phyloP scores from a whole-genome alignment of 2,888 invertebrate genomes.

The Stenodera caucasica region DNA sequence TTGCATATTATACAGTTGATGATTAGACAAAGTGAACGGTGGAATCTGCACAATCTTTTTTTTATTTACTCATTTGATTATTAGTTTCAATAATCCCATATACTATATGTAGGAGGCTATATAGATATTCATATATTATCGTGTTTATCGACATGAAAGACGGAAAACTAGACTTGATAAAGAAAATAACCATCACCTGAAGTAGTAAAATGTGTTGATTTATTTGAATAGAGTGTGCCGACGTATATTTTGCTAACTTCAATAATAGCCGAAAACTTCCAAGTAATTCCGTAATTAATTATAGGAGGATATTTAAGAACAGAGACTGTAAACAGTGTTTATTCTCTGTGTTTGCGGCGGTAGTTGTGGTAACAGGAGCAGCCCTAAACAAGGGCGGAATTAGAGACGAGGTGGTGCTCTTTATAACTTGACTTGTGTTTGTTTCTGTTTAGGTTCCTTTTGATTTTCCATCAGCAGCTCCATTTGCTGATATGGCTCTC shows the following conservation, averaged over 20 bases:
- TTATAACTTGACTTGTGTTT: constrained; percentile 52
- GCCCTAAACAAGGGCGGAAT: constrained; percentile 9
- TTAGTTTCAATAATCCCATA: background rate
- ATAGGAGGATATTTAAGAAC: constrained; percentile 47
- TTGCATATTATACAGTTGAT: background rate
- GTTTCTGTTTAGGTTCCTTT: constrained; percentile 55
- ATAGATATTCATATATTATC: background rate
- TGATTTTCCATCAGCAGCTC: constrained; percentile 55
- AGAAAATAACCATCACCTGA: constrained; percentile 28
- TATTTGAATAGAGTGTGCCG: constrained; percentile 39
- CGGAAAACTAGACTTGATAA: constrained; percentile 7
- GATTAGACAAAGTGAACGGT: background rate
- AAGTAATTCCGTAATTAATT: constrained; percentile 53
- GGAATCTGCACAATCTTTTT: background rate
- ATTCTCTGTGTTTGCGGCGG: constrained; percentile 48
- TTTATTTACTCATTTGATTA: background rate
- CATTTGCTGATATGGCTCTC: constrained; percentile 54
- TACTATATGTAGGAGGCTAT: background rate
- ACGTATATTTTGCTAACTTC: constrained; percentile 41
- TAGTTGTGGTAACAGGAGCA: background rate
- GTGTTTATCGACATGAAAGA: constrained; percentile 18
- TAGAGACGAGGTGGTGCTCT: constrained; percentile 40
- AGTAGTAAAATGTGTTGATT: constrained; percentile 39
- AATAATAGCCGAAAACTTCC: constrained; percentile 49
- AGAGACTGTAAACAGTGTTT: constrained; percentile 39